These are phyloP conservation scores for Nebria brevicollis DNA, from an alignment of 2,888 invertebrate species.

Conservation along the genomic window DNA sequence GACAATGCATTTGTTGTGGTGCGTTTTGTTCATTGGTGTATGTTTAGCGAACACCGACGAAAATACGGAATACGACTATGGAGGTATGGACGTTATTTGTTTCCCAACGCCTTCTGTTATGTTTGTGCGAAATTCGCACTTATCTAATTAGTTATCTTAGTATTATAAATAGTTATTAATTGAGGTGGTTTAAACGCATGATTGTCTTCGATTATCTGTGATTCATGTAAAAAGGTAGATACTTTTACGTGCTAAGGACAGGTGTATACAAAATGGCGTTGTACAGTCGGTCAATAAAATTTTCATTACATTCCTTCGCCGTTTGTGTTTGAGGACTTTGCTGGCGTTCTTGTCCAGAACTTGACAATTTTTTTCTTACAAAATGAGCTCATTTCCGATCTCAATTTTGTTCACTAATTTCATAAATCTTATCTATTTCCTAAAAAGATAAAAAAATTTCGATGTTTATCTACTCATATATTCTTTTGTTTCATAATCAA, in stretches of 20 bases:
- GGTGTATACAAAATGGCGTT: conserved; percentile 53
- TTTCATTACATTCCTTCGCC: conserved; percentile 48
- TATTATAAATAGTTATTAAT: neutral
- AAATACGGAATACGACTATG: conserved; percentile 40
- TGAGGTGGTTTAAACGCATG: too few relatives aligned
- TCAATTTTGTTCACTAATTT: conserved; percentile 4
- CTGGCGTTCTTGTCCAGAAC: conserved; percentile 31
- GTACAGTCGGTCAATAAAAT: conserved; percentile 51
- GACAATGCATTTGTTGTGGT: conserved; percentile 29
- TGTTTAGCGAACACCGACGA: conserved; percentile 36
- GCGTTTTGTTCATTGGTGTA: conserved; percentile 37
- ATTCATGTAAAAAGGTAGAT: neutral
- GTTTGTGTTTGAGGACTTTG: conserved; percentile 30
- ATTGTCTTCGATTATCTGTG: neutral
- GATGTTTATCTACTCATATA: too few relatives aligned
- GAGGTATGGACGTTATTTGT: conserved; percentile 31
- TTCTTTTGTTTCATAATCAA: too few relatives aligned
- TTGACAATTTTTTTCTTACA: conserved; percentile 33
- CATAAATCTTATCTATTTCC: too few relatives aligned
- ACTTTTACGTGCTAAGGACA: conserved; percentile 40
- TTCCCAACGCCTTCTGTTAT: neutral
- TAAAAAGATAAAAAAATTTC: neutral
- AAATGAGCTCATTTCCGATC: conserved; percentile 36
- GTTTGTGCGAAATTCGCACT: neutral
- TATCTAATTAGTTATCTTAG: neutral